Evolutionary conservation across 2,888 invertebrate species (phyloP).

Genomic region (Drosophila parthenogenetica): DNA sequence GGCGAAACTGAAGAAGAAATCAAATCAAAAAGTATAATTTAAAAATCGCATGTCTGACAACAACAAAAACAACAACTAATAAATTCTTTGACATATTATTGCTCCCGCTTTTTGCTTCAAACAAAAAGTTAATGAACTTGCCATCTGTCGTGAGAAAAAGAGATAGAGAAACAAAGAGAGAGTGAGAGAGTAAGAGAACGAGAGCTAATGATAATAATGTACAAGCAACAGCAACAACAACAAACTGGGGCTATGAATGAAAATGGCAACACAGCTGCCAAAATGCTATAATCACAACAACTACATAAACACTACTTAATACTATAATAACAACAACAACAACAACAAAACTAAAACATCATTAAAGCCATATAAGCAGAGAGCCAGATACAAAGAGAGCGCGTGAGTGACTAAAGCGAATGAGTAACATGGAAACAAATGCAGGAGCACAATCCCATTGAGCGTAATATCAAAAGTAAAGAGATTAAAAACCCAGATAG

Average conservation of each 20-base stretch:
- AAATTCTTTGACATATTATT: slow-evolving; percentile 70
- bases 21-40: slow-evolving; percentile 64
- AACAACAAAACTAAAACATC: slow-evolving; percentile 34
- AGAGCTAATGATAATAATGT: slow-evolving; percentile 69
- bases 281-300: slow-evolving; percentile 29
- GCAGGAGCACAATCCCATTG: slow-evolving; percentile 33
- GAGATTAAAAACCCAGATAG: slow-evolving; percentile 30
- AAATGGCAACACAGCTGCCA: slow-evolving; percentile 54
- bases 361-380: slow-evolving; percentile 66
- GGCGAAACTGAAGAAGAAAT: slow-evolving; percentile 18
- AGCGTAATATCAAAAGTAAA: slow-evolving; percentile 21
- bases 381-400: slow-evolving; percentile 35
- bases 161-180: slow-evolving; percentile 15
- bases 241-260: slow-evolving; percentile 65
- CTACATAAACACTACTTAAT: slow-evolving; percentile 51
- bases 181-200: slow-evolving; percentile 45
- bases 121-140: slow-evolving; percentile 79
- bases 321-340: slow-evolving; percentile 27
- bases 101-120: slow-evolving; percentile 49
- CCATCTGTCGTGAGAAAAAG: slow-evolving; percentile 35
- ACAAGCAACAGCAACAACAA: slow-evolving; percentile 35
- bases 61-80: slow-evolving; percentile 14
- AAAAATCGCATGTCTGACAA: slow-evolving; percentile 74
- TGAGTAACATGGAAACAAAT: slow-evolving; percentile 10
- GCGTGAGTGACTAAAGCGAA: slow-evolving; percentile 25